phyloP scores from a whole-genome alignment of 1,140 invertebrate species.

The Aphelinus certus region DNA sequence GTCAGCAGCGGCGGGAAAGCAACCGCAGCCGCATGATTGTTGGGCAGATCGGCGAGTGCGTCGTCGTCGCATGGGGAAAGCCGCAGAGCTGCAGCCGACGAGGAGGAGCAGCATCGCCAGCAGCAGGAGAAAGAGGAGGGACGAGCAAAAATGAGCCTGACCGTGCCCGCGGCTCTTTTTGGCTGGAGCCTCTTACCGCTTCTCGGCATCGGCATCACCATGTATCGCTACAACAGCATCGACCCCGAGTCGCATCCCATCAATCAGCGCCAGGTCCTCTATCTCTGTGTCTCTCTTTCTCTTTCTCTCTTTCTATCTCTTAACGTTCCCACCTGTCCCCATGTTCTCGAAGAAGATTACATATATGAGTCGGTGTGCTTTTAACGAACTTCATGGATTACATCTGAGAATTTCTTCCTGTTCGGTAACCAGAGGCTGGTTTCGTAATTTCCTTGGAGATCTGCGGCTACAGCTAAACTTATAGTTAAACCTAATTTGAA shows the following conservation, averaged over 20 bases:
- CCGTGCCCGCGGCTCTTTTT: slow-evolving; percentile 64
- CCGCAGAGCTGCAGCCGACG: neutral
- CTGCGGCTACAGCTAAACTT: too few relatives aligned
- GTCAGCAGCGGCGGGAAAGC: neutral
- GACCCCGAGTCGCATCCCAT: slow-evolving; percentile 84
- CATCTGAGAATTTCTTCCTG: too few relatives aligned
- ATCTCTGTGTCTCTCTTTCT: neutral
- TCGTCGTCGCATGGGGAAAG: slow-evolving; percentile 16
- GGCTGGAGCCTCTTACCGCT: slow-evolving; percentile 81
- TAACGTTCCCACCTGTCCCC: too few relatives aligned
- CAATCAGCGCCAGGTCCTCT: slow-evolving; percentile 71
- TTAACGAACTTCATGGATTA: too few relatives aligned
- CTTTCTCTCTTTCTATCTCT: neutral
- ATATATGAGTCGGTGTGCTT: too few relatives aligned
- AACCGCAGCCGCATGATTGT: slow-evolving; percentile 19
- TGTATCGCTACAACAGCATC: slow-evolving; percentile 80
- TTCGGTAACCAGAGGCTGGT: too few relatives aligned
- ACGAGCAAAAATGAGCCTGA: slow-evolving; percentile 26
- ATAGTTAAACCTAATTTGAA: too few relatives aligned
- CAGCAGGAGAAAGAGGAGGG: neutral
- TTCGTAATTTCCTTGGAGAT: too few relatives aligned
- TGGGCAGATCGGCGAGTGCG: neutral
- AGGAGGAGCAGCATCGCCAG: neutral
- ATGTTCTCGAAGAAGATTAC: too few relatives aligned
- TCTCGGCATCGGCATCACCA: slow-evolving; percentile 80